phyloP scores from a whole-genome alignment of 2,797 vertebrate genomes.

The Oophaga sylvatica region DNA sequence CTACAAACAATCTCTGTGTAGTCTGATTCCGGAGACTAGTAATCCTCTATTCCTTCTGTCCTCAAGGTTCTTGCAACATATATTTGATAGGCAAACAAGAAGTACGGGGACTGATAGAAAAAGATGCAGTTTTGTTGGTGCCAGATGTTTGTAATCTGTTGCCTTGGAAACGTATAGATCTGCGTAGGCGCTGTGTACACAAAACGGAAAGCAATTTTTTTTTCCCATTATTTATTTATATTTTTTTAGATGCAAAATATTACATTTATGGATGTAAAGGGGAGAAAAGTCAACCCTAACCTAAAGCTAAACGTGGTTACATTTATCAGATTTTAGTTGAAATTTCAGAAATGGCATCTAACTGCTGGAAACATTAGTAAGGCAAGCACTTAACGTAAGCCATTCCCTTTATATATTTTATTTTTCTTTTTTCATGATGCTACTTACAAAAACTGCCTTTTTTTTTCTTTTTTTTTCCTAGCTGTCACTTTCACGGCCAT shows the following conservation, averaged over 20 bases:
- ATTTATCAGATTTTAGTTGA: background rate
- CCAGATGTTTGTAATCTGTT: background rate
- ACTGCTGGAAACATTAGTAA: background rate
- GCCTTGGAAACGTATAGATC: background rate
- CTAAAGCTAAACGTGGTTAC: background rate
- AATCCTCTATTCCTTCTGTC: background rate
- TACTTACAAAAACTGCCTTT: constrained; percentile 4
- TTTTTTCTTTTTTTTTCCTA: too few relatives aligned
- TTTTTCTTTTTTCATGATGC: too few relatives aligned
- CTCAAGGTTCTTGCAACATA: background rate
- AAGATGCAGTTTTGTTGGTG: too few relatives aligned
- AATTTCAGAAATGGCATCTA: too few relatives aligned
- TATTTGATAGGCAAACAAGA: background rate
- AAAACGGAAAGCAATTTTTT: background rate
- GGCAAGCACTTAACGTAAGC: constrained; percentile 32
- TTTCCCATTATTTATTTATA: background rate
- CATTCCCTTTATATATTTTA: constrained; percentile 22
- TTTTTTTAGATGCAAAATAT: background rate
- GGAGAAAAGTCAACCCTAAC: background rate
- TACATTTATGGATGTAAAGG: background rate
- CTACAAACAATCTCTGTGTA: background rate
- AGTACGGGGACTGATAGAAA: background rate
- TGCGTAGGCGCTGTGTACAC: background rate
- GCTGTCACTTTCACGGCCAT: background rate
- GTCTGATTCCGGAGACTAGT: background rate